A percentile compares a stretch with the other conserved stretches of the same genome.
Evolutionary conservation across 2,113 vertebrate species (phyloP).

Genomic region (Danionella cerebrum): DNA sequence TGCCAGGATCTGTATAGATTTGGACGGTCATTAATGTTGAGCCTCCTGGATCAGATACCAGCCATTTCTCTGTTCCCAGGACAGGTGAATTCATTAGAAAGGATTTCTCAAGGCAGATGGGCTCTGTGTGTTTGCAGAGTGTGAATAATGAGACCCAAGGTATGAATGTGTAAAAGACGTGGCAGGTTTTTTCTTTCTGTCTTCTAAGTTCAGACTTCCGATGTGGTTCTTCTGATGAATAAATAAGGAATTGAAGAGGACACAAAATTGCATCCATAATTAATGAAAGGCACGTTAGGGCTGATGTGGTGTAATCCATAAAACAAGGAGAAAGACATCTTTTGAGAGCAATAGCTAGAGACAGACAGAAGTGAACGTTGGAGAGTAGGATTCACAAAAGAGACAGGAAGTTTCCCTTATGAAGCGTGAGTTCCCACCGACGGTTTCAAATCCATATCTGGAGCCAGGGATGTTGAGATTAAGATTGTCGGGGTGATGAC

Average conservation of each 20-base stretch:
- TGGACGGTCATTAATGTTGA: constrained; percentile 31
- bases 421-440: constrained; percentile 14
- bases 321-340: constrained; percentile 30
- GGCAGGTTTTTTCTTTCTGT: constrained; percentile 3
- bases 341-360: not conserved
- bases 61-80: constrained; percentile 31
- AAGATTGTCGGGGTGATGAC: constrained; percentile 34
- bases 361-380: not conserved
- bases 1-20: constrained; percentile 12
- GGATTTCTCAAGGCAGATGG: constrained; percentile 46
- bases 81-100: constrained; percentile 35
- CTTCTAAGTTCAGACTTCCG: constrained; percentile 1
- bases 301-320: constrained; percentile 31
- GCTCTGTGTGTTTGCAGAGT: constrained; percentile 38
- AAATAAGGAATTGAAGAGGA: constrained; percentile 36
- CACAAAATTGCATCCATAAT: constrained; percentile 52
- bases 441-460: constrained; percentile 46
- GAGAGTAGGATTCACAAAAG: constrained; percentile 8
- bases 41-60: constrained; percentile 23
- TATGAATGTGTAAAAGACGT: constrained; percentile 45
- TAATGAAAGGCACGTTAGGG: constrained; percentile 52
- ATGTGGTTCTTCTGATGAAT: constrained; percentile 36
- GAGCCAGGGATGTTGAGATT: constrained; percentile 45
- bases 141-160: constrained; percentile 41
- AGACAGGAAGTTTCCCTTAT: constrained; percentile 3